Percentiles rank a stretch among this genome's conserved stretches.
phyloP scores from a whole-genome alignment of 2,113 vertebrate species.

The Otocyon megalotis region DNA sequence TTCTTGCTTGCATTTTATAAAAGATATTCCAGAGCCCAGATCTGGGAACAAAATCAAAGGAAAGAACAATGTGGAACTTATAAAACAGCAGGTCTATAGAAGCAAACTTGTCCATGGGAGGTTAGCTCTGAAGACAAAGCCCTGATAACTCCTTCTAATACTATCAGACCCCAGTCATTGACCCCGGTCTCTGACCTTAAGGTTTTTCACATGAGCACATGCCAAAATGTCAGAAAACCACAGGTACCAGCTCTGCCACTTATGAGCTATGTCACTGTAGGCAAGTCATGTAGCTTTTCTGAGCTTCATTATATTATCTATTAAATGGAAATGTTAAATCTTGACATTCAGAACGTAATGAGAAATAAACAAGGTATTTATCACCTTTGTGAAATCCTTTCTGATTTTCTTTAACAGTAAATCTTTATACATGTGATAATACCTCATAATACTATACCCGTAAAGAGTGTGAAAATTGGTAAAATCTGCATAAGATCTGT shows the following conservation, averaged over 20 bases:
- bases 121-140: not conserved
- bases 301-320: not conserved
- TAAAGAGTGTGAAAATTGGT: not conserved
- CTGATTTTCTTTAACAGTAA: conserved; percentile 14
- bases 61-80: not conserved
- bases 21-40: not conserved
- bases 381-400: not conserved
- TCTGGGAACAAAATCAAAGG: not conserved
- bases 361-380: not conserved
- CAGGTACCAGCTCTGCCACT: not conserved
- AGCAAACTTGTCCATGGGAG: not conserved
- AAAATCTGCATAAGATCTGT: not conserved
- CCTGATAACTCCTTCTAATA: not conserved
- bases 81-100: not conserved
- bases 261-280: not conserved
- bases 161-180: rapidly evolving
- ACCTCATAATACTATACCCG: not conserved
- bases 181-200: not conserved
- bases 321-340: not conserved
- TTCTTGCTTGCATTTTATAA: not conserved
- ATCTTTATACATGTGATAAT: not conserved
- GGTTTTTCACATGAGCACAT: not conserved
- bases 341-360: not conserved
- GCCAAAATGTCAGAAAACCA: not conserved
- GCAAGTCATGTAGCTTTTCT: not conserved